phyloP scores from a whole-genome alignment of 1,140 invertebrate species.

The Achroia grisella region DNA sequence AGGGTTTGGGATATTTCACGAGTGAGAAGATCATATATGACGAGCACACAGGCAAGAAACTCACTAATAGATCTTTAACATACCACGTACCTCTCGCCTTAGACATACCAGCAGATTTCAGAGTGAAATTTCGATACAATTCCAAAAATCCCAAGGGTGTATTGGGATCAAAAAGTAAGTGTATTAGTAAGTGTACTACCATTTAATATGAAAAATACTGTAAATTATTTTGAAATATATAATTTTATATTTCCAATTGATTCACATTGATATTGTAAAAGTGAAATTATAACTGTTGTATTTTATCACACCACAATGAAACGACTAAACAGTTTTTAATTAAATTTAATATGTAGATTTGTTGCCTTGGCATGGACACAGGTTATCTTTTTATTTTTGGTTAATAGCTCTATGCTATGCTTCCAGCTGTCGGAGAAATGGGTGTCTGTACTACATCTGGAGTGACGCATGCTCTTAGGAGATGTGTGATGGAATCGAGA shows the following conservation, averaged over 20 bases:
- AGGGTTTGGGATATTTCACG: slow-evolving; percentile 89
- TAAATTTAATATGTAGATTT: too few relatives aligned
- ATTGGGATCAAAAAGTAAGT: slow-evolving; percentile 85
- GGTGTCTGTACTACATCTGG: slow-evolving; percentile 39
- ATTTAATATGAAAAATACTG: too few relatives aligned
- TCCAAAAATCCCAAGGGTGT: slow-evolving; percentile 82
- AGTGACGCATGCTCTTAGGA: slow-evolving; percentile 36
- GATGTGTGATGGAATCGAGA: slow-evolving; percentile 47
- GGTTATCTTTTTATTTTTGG: too few relatives aligned
- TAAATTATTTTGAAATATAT: too few relatives aligned
- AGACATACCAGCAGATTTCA: slow-evolving; percentile 89
- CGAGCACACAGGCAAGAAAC: slow-evolving; percentile 77
- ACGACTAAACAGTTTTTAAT: too few relatives aligned
- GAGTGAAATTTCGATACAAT: slow-evolving; percentile 84
- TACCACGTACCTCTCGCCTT: slow-evolving; percentile 88
- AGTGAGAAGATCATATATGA: slow-evolving; percentile 82
- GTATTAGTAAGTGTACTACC: too few relatives aligned
- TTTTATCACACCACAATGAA: too few relatives aligned
- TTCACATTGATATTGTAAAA: too few relatives aligned
- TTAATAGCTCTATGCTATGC: too few relatives aligned
- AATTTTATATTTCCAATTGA: too few relatives aligned
- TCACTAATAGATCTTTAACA: slow-evolving; percentile 85
- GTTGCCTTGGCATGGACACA: too few relatives aligned
- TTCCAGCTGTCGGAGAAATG: slow-evolving; percentile 60
- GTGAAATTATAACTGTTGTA: too few relatives aligned